Base-by-base conservation (phyloP, 2,797 vertebrate genomes). In the Rhinella marina region DNA sequence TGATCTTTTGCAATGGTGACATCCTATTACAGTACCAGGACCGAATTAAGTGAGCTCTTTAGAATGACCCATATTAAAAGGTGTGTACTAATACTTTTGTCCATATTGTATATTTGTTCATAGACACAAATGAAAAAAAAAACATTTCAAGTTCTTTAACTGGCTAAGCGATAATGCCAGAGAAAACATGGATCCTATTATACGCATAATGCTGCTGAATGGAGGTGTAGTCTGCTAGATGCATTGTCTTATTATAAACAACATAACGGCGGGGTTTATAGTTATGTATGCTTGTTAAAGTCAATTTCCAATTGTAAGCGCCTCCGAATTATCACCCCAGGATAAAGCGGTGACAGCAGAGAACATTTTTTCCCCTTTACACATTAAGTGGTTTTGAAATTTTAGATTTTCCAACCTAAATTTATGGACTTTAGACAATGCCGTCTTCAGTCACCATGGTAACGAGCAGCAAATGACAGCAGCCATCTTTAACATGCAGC, bases 401-500 rank as follows among this genome's bases (percentile, higher is more conserved):
- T 85, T 88, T 88, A 73, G 57, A 21, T 73, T 82, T 85, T 76
- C 82, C 64, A 80, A 21, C 52, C 29, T 70, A 86, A 82, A 82
- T 86, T 77, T 48, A 82, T 29, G 52, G 57, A n/a, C 77, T 81
- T 27, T 19, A 57, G 83, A 88, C 59, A 81, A 88, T 86, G 85
- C 79, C 27, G 81, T 81, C 10, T 25, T 77, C n/a, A n/a, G 61
- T 89, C 62, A 25, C 88, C 79, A 86, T 82, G 70, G 84, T 57
- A 89, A 86, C 79, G 70, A 62, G 87, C 75, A 59, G 52, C 54
- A 64, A 57, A 86, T 54, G 79, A 86, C 27, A 82, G 79, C 84
- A 77, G 79, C 85, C 84, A 83, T 89, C 29, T 89, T 86, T 68
- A 54, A 86, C 66, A 84, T 48, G 32, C 82, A 79, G 52, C 56